phyloP scores from a whole-genome alignment of 2,888 invertebrate genomes.

The Cyrtodaria siliqua region DNA sequence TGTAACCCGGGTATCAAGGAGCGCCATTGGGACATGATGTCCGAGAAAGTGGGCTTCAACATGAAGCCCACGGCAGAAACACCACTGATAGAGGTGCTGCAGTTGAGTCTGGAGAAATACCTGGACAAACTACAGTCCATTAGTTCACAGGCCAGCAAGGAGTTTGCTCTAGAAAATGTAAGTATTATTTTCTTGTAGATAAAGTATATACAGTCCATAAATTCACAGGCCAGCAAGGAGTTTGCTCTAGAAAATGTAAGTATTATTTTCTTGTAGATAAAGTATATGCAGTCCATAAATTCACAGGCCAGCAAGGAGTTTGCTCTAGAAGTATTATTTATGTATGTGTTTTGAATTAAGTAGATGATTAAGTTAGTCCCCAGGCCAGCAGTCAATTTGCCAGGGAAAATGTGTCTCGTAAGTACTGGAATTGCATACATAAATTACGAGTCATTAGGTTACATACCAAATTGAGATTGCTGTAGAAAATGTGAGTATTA shows the following conservation, averaged over 20 bases:
- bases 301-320: slow-evolving; percentile 85
- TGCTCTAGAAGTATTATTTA: slow-evolving; percentile 83
- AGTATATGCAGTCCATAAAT: slow-evolving; percentile 81
- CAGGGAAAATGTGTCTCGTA: slow-evolving; percentile 83
- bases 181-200: slow-evolving; percentile 83
- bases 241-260: slow-evolving; percentile 85
- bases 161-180: slow-evolving; percentile 85
- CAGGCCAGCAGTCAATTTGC: slow-evolving; percentile 85
- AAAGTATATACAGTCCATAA: slow-evolving; percentile 82
- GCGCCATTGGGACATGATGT: slow-evolving; percentile 85
- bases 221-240: slow-evolving; percentile 85
- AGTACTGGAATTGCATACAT: too few species aligned
- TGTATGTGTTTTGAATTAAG: slow-evolving; percentile 85
- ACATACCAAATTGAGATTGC: too few species aligned
- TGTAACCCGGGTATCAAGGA: slow-evolving; percentile 85
- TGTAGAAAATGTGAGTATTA: too few species aligned
- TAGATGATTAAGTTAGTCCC: slow-evolving; percentile 81
- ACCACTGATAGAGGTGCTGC: slow-evolving; percentile 82
- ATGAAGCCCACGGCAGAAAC: slow-evolving; percentile 82
- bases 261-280: slow-evolving; percentile 84
- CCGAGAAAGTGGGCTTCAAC: slow-evolving; percentile 82
- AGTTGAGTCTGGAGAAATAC: slow-evolving; percentile 84
- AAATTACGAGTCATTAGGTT: too few species aligned
- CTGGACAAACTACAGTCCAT: slow-evolving; percentile 83
- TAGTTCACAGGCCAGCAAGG: slow-evolving; percentile 85